Conservation (phyloP, 2,797 vertebrate genomes). For the Brachymystax lenok region DNA sequence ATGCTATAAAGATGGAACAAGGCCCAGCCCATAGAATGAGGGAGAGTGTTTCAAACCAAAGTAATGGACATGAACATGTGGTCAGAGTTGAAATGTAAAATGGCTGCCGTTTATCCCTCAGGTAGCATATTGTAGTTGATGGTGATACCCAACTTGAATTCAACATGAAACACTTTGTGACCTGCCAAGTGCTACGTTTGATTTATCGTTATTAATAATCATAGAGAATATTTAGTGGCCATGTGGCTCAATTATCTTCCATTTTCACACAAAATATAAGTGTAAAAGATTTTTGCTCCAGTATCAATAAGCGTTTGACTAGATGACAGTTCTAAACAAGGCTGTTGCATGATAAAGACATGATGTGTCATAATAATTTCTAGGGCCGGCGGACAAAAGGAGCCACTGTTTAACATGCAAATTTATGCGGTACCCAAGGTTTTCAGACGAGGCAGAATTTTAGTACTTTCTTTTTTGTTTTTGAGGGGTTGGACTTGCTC, state of each 20-base stretch:
- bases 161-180: not conserved
- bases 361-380: conserved; percentile 97
- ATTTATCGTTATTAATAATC: not conserved
- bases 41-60: conserved; percentile 1
- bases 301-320: conserved; percentile 86
- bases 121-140: conserved; percentile 17
- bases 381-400: conserved; percentile 86
- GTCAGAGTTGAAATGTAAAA: not conserved
- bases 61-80: conserved; percentile 13
- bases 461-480: conserved; percentile 75
- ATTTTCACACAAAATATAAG: conserved; percentile 12
- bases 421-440: conserved; percentile 88
- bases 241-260: not conserved
- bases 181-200: not conserved
- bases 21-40: conserved; percentile 34
- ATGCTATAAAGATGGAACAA: conserved; percentile 47
- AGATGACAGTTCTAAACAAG: conserved; percentile 83
- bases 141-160: conserved; percentile 14
- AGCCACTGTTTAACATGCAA: conserved; percentile 90
- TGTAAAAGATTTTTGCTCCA: conserved; percentile 75
- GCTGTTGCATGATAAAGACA: conserved; percentile 94
- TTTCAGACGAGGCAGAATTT: conserved; percentile 85
- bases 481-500: conserved; percentile 37
- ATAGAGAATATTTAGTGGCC: not conserved
- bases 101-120: conserved; percentile 19